Evolutionary conservation across 2,888 invertebrate species (phyloP).

Genomic region (Drosophila trichaetosa): DNA sequence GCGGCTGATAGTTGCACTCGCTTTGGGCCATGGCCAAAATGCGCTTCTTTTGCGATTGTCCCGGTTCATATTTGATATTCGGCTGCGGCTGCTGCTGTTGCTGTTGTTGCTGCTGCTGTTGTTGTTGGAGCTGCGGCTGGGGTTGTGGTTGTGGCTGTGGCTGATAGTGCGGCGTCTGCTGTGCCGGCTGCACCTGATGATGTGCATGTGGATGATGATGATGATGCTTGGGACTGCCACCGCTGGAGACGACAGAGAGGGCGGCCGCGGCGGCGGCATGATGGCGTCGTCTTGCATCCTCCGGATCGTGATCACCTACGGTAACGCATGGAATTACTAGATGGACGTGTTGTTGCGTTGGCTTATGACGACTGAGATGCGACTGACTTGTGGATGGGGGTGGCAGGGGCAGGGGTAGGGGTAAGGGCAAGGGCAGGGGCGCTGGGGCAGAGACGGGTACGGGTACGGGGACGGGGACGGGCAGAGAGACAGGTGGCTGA

Average conservation of each 20-base stretch:
- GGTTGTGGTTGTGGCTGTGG: slow-evolving; percentile 54
- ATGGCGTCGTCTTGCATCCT: slow-evolving; percentile 86
- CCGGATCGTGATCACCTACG: slow-evolving; percentile 90
- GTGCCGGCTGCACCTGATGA: slow-evolving; percentile 61
- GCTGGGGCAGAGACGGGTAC: slow-evolving; percentile 26
- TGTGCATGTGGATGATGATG: slow-evolving; percentile 76
- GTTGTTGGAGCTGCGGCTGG: slow-evolving; percentile 39
- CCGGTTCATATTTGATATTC: slow-evolving; percentile 85
- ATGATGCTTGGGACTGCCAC: slow-evolving; percentile 76
- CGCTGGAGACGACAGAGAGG: slow-evolving; percentile 24
- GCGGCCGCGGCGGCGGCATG: slow-evolving; percentile 69
- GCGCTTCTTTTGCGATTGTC: slow-evolving; percentile 95
- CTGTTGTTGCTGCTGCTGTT: slow-evolving; percentile 22
- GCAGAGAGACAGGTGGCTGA: slow-evolving; percentile 23
- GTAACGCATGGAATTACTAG: slow-evolving; percentile 92
- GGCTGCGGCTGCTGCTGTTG: slow-evolving; percentile 67
- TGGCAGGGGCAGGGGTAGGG: slow-evolving; percentile 31
- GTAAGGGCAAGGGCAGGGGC: slow-evolving; percentile 24
- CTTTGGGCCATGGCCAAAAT: slow-evolving; percentile 94
- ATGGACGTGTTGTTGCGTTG: slow-evolving; percentile 87
- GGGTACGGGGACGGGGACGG: slow-evolving; percentile 10
- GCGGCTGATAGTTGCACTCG: slow-evolving; percentile 88
- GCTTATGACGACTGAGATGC: slow-evolving; percentile 78
- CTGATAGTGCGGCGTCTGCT: slow-evolving; percentile 53
- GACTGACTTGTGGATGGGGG: slow-evolving; percentile 50